A percentile compares a stretch with the other conserved stretches of the same genome.
These are phyloP conservation scores for Netelia melanura DNA, from an alignment of 2,888 invertebrate genomes.

Conservation along the genomic window DNA sequence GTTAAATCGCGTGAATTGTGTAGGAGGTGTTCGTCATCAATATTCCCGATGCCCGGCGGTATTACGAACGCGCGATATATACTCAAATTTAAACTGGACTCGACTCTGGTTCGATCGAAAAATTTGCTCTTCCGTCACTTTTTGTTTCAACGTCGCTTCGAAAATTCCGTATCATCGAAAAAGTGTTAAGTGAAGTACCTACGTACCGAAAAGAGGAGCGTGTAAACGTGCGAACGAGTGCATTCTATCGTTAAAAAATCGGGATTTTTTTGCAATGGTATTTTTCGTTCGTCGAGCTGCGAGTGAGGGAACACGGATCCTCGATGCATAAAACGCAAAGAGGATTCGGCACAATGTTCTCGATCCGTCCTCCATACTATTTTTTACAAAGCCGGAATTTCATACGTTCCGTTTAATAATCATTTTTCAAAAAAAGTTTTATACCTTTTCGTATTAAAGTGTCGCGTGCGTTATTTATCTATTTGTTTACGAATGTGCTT, in stretches of 20 bases:
- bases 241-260: constrained; percentile 41
- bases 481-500: too few relatives aligned
- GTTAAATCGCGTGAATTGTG: neutral
- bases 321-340: constrained; percentile 26
- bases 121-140: constrained; percentile 5
- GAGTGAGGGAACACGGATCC: neutral
- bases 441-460: too few relatives aligned
- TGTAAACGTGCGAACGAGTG: constrained; percentile 10
- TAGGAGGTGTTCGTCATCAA: neutral
- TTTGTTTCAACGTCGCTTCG: neutral
- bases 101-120: neutral
- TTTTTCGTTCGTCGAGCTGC: neutral
- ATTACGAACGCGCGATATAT: neutral
- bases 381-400: neutral
- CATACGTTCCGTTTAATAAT: too few relatives aligned
- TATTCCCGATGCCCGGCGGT: neutral
- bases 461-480: too few relatives aligned
- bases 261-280: constrained; percentile 30
- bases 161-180: constrained; percentile 73
- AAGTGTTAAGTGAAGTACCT: constrained; percentile 69
- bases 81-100: neutral
- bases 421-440: too few relatives aligned
- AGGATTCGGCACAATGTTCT: constrained; percentile 3
- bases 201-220: constrained; percentile 65
- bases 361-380: neutral